A percentile compares a stretch with the other conserved stretches of the same genome.
Conservation (phyloP, 2,113 vertebrate species). For the Epinephelus moara region DNA sequence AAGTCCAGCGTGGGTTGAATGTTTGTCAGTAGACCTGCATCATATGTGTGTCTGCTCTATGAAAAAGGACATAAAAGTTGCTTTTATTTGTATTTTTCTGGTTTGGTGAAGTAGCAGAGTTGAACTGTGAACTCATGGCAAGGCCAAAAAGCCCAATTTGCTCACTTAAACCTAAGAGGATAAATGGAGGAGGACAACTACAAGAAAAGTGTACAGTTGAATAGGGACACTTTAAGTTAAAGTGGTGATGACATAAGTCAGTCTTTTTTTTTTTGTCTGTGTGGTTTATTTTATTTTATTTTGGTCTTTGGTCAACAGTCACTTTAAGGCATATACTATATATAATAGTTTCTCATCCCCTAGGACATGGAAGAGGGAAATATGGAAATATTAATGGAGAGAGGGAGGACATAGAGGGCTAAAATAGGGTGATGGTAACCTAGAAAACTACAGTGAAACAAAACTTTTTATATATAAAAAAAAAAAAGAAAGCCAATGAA, state of each 20-base stretch:
- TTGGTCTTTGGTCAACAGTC: slow-evolving; percentile 3
- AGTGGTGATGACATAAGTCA: neutral
- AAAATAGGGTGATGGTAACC: slow-evolving; percentile 49
- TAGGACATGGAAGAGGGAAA: neutral
- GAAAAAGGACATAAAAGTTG: neutral
- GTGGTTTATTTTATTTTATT: neutral
- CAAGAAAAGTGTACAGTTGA: neutral
- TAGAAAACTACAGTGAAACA: slow-evolving; percentile 50
- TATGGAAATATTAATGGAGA: neutral
- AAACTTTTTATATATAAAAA: slow-evolving; percentile 15
- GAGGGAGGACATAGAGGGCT: slow-evolving; percentile 10
- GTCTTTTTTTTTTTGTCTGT: neutral
- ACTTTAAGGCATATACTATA: neutral
- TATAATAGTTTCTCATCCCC: neutral
- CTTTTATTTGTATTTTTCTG: neutral
- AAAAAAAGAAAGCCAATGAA: slow-evolving; percentile 4
- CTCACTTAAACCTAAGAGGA: neutral
- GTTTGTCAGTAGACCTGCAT: neutral
- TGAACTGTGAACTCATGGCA: neutral
- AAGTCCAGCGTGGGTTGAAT: neutral
- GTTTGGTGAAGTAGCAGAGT: neutral
- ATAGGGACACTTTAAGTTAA: neutral
- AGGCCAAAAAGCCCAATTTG: too few species aligned
- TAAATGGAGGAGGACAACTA: neutral
- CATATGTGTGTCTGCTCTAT: neutral